Evolutionary conservation across 2,797 vertebrate species (phyloP).

Genomic region (Lepidocolaptes lacrymiger): DNA sequence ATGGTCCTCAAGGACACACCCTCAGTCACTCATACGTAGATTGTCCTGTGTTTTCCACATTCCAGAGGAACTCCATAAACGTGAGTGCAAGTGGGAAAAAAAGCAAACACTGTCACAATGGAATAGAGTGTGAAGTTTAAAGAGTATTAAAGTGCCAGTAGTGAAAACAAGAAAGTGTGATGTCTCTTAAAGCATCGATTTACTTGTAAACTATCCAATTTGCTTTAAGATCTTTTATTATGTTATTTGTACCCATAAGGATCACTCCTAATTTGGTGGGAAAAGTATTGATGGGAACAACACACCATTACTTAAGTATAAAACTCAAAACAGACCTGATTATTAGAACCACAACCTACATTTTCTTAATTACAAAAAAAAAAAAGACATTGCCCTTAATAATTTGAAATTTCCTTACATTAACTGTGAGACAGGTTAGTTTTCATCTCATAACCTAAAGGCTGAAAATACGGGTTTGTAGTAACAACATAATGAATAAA

Average conservation of each 20-base stretch:
- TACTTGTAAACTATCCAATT: background rate
- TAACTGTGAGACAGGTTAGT: background rate
- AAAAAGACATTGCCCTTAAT: background rate
- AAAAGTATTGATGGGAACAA: background rate
- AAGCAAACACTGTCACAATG: no score
- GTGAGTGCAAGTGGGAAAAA: background rate
- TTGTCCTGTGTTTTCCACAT: background rate
- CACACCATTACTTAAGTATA: background rate
- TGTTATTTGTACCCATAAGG: background rate
- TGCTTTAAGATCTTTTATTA: background rate
- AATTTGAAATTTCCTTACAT: background rate
- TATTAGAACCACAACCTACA: background rate
- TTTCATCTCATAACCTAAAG: background rate
- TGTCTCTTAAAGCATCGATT: background rate
- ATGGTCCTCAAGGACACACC: background rate
- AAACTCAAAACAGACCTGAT: background rate
- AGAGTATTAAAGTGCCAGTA: background rate
- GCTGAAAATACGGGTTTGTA: background rate
- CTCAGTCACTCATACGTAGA: background rate
- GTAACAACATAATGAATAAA: background rate
- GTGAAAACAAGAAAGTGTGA: background rate
- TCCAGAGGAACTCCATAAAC: background rate
- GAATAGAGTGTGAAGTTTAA: background rate
- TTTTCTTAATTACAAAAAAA: background rate
- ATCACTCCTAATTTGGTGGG: background rate